phyloP scores from a whole-genome alignment of 2,888 invertebrate genomes.

The Caprella mutica region DNA sequence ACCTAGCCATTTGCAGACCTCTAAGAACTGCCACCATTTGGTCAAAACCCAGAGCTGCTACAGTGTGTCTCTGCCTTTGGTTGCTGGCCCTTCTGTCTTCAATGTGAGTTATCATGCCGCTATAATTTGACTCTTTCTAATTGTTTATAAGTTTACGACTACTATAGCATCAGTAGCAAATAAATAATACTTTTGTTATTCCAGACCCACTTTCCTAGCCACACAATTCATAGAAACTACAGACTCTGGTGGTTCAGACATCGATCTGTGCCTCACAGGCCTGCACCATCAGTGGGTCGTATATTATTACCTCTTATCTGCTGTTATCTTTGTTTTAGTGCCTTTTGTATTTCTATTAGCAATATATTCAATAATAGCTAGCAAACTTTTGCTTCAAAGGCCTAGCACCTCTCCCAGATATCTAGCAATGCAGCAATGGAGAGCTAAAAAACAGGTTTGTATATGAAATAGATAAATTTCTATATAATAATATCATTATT shows the following conservation, averaged over 20 bases:
- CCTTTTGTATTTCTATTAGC: neutral
- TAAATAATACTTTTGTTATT: neutral
- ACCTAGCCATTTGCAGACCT: conserved; percentile 85
- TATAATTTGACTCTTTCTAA: neutral
- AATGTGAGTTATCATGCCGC: too few species aligned
- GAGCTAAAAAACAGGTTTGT: conserved; percentile 2
- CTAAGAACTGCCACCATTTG: conserved; percentile 78
- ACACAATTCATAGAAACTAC: neutral
- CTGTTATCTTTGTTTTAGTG: neutral
- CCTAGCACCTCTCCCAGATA: neutral
- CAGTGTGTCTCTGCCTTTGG: conserved; percentile 3
- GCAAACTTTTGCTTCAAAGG: neutral
- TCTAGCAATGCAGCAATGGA: neutral
- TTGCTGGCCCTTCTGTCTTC: neutral
- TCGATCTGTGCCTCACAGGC: neutral
- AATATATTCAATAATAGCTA: conserved; percentile 5
- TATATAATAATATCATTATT: neutral
- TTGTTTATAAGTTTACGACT: neutral
- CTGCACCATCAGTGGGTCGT: neutral
- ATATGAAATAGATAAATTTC: neutral
- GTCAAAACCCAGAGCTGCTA: conserved; percentile 56
- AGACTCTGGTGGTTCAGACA: too few species aligned
- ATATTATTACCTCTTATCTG: neutral
- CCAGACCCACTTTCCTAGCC: neutral
- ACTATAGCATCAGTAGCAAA: neutral